Percentiles rank a stretch among this genome's conserved stretches.
Conservation (phyloP, 2,888 invertebrate species). For the Caenorhabditis japonica region DNA sequence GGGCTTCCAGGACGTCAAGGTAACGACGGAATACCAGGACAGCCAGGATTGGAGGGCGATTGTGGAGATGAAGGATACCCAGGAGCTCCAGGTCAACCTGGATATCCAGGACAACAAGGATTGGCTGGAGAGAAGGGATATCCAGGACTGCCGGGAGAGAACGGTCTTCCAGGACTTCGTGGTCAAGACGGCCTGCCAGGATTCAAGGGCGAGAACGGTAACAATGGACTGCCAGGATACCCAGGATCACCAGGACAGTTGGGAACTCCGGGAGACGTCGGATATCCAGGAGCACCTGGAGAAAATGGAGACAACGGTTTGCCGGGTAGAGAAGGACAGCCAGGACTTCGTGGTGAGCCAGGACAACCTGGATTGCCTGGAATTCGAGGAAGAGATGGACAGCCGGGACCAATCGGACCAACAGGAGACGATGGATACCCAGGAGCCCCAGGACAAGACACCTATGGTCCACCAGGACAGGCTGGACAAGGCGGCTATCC, state of each 20-base stretch:
- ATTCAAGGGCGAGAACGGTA: slow-evolving; percentile 70
- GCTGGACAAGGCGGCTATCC: slow-evolving; percentile 65
- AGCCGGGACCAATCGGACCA: slow-evolving; percentile 74
- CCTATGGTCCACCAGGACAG: slow-evolving; percentile 66
- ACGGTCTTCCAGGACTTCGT: slow-evolving; percentile 60
- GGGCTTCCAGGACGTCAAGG: slow-evolving; percentile 65
- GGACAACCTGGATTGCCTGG: slow-evolving; percentile 68
- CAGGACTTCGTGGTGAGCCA: slow-evolving; percentile 70
- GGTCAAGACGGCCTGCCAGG: slow-evolving; percentile 68
- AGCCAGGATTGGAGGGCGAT: slow-evolving; percentile 68
- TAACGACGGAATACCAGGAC: slow-evolving; percentile 61
- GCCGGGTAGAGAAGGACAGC: slow-evolving; percentile 67
- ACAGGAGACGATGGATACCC: slow-evolving; percentile 71
- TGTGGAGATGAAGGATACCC: slow-evolving; percentile 69
- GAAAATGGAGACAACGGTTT: slow-evolving; percentile 70
- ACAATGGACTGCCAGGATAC: slow-evolving; percentile 68
- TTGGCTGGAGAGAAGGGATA: slow-evolving; percentile 70
- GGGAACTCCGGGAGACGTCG: slow-evolving; percentile 60
- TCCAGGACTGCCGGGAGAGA: slow-evolving; percentile 65
- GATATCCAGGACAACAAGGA: slow-evolving; percentile 66
- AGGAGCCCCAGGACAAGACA: slow-evolving; percentile 76
- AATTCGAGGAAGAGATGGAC: slow-evolving; percentile 69
- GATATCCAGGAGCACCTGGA: slow-evolving; percentile 63
- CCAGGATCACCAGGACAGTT: slow-evolving; percentile 67
- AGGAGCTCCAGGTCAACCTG: slow-evolving; percentile 65